phyloP scores from a whole-genome alignment of 2,888 invertebrate species.

The Cenopis cana region DNA sequence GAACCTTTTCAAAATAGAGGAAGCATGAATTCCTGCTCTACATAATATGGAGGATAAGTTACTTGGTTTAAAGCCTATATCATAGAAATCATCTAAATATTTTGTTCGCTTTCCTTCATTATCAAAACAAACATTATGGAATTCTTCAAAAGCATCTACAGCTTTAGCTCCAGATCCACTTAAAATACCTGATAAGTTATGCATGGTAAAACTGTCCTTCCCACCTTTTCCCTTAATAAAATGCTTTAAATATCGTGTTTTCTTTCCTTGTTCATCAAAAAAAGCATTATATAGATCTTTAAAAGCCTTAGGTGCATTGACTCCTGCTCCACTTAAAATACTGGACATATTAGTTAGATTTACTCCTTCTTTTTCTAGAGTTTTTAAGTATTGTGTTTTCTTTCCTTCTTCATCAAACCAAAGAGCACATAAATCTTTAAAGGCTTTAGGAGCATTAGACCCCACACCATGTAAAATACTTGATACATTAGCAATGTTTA shows the following conservation, averaged over 20 bases:
- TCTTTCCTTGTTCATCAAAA: conserved; percentile 53
- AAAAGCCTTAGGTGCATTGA: conserved; percentile 47
- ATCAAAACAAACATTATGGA: conserved; percentile 52
- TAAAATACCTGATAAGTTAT: conserved; percentile 51
- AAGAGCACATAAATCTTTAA: conserved; percentile 51
- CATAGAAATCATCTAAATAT: conserved; percentile 54
- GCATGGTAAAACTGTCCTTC: conserved; percentile 46
- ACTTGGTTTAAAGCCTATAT: conserved; percentile 49
- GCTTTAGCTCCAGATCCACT: conserved; percentile 49
- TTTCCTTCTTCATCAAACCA: conserved; percentile 55
- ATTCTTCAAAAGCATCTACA: conserved; percentile 53
- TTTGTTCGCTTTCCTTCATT: conserved; percentile 51
- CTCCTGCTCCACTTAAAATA: conserved; percentile 54
- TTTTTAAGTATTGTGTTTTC: conserved; percentile 50
- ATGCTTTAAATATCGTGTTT: conserved; percentile 45
- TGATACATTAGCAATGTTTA: conserved; percentile 49
- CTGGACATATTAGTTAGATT: conserved; percentile 53
- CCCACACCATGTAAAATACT: conserved; percentile 50
- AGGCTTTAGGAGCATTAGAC: conserved; percentile 51
- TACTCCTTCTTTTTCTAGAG: conserved; percentile 50
- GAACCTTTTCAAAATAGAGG: conserved; percentile 48
- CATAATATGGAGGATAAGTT: conserved; percentile 55
- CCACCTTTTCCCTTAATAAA: conserved; percentile 45
- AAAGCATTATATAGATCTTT: conserved; percentile 50
- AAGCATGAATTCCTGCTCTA: conserved; percentile 52